These are phyloP conservation scores for Hiodon alosoides DNA, from an alignment of 2,113 vertebrate genomes.

Conservation along the genomic window DNA sequence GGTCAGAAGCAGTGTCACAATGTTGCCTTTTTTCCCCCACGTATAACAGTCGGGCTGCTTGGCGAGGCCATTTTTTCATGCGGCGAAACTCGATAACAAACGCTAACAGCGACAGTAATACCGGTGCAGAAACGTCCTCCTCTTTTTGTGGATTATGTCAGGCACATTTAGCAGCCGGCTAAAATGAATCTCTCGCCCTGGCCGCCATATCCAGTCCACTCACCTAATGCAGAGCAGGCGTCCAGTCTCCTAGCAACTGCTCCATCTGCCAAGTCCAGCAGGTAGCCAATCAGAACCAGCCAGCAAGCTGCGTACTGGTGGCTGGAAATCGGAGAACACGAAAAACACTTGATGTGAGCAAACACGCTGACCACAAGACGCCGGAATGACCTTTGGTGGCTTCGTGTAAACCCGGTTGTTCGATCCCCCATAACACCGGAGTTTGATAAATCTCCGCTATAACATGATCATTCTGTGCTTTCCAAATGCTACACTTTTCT, in stretches of 20 bases:
- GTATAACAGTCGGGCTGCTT: background rate
- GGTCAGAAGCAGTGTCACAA: too few species aligned
- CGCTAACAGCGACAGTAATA: background rate
- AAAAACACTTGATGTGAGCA: background rate
- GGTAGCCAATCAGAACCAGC: slow-evolving; percentile 83
- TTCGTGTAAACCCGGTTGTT: too few species aligned
- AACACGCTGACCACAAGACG: too few species aligned
- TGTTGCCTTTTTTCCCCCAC: background rate
- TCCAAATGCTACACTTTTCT: too few species aligned
- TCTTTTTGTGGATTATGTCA: background rate
- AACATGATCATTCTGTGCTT: too few species aligned
- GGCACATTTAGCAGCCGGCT: background rate
- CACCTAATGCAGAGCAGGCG: slow-evolving; percentile 77
- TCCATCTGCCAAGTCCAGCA: slow-evolving; percentile 79
- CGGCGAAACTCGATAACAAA: background rate
- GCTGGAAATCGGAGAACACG: slow-evolving; percentile 49
- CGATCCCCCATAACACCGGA: too few species aligned
- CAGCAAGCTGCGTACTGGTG: slow-evolving; percentile 77
- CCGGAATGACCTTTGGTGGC: too few species aligned
- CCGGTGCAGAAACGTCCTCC: background rate
- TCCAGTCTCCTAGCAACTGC: slow-evolving; percentile 75
- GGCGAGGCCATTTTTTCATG: background rate
- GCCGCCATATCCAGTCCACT: slow-evolving; percentile 52
- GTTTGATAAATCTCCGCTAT: too few species aligned
- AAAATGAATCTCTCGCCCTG: slow-evolving; percentile 30